Conservation (phyloP, 2,888 invertebrate genomes). For the Melipona beecheii region DNA sequence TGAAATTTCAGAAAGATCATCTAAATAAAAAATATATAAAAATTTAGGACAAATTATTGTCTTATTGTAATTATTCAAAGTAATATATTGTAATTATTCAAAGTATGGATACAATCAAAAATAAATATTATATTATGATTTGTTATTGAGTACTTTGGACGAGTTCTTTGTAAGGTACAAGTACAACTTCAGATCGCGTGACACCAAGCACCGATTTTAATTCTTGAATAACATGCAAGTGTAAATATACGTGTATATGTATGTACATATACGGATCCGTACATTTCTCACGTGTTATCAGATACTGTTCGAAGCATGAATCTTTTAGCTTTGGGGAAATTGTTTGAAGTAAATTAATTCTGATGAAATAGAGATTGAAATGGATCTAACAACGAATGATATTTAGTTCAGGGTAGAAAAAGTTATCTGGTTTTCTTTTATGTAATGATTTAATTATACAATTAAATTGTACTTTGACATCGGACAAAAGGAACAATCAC, state of each 20-base stretch:
- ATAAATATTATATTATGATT: background rate
- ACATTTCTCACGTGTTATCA: conserved; percentile 27
- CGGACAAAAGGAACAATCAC: background rate
- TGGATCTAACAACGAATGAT: background rate
- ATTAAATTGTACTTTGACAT: conserved; percentile 13
- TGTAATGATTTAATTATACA: background rate
- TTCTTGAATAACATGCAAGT: conserved; percentile 51
- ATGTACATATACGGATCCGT: background rate
- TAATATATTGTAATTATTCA: background rate
- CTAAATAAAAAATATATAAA: background rate
- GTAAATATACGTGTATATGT: background rate
- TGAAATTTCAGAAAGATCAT: background rate
- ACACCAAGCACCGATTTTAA: conserved; percentile 58
- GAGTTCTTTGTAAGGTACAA: conserved; percentile 30
- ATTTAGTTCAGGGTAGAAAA: background rate
- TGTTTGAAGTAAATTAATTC: background rate
- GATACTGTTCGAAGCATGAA: conserved; percentile 22
- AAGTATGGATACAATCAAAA: background rate
- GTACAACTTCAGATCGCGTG: conserved; percentile 57
- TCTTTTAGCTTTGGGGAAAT: background rate
- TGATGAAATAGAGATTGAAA: background rate
- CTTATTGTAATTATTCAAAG: background rate
- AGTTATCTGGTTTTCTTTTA: background rate
- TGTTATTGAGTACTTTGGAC: background rate
- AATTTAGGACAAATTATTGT: background rate